These are phyloP conservation scores for Nycticryphes semicollaris DNA, from an alignment of 2,113 vertebrate species.

Conservation along the genomic window DNA sequence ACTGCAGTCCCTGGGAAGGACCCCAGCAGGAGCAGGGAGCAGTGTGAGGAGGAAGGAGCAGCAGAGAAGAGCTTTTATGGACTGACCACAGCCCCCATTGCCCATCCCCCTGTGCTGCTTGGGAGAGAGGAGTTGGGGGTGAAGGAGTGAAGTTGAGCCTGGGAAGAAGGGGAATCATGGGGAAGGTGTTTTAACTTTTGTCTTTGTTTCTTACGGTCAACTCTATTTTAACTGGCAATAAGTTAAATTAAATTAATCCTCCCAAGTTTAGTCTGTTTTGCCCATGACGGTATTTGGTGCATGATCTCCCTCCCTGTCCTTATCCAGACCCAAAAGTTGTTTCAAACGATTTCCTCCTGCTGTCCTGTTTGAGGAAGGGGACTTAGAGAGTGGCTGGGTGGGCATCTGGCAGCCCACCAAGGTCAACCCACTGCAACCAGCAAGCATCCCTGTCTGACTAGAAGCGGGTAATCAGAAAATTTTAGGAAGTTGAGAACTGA, in stretches of 20 bases:
- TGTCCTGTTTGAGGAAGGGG: background rate
- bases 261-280: background rate
- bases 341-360: background rate
- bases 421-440: background rate
- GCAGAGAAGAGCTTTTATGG: background rate
- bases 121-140: background rate
- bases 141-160: background rate
- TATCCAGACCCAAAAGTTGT: background rate
- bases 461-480: background rate
- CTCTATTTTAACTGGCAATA: background rate
- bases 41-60: background rate
- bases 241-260: background rate
- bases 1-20: rapidly evolving
- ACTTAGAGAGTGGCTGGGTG: background rate
- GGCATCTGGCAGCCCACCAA: background rate
- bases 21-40: background rate
- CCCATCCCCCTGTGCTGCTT: rapidly evolving
- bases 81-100: background rate
- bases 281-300: background rate
- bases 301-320: background rate
- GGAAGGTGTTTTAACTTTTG: background rate
- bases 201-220: background rate
- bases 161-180: background rate
- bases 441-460: background rate
- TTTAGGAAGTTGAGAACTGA: background rate